Evolutionary conservation across 2,888 invertebrate species (phyloP).

Genomic region (Netelia fuscicornis): DNA sequence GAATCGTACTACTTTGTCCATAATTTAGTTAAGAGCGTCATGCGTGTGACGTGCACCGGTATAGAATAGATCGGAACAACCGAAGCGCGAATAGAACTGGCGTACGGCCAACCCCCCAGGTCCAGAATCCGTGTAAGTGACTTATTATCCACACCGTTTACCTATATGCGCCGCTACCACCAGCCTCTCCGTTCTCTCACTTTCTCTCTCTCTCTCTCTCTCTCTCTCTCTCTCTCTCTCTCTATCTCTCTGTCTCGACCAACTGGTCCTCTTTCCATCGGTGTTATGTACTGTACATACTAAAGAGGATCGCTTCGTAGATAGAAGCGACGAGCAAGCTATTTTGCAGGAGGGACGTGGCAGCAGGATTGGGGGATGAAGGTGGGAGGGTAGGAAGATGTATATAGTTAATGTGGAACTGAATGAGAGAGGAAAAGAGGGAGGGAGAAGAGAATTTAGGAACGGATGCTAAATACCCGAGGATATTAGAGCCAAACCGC

Average conservation of each 20-base stretch:
- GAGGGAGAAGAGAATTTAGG: constrained; percentile 40
- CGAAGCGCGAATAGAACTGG: constrained; percentile 84
- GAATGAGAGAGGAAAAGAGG: constrained; percentile 43
- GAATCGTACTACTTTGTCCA: constrained; percentile 84
- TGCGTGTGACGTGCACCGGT: constrained; percentile 84
- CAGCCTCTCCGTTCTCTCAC: constrained; percentile 60
- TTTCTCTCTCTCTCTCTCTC: constrained; percentile 26
- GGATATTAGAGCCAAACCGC: constrained; percentile 71
- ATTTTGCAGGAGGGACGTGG: constrained; percentile 54
- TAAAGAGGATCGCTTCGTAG: constrained; percentile 67
- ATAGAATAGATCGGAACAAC: constrained; percentile 84
- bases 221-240: constrained; percentile 36
- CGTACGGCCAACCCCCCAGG: constrained; percentile 82
- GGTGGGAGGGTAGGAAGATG: too few species aligned
- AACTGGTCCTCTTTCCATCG: constrained; percentile 60
- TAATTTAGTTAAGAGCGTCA: constrained; percentile 85
- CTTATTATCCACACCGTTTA: constrained; percentile 84
- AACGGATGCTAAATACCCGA: constrained; percentile 67
- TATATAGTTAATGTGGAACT: background rate
- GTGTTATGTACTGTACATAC: constrained; percentile 65
- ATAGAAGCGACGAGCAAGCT: constrained; percentile 51
- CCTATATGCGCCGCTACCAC: constrained; percentile 74
- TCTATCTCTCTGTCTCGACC: constrained; percentile 38
- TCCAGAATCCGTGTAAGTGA: constrained; percentile 84
- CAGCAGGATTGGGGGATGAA: background rate